Evolutionary conservation across 2,888 invertebrate genomes (phyloP), one percentile per base, ranked within the genome.

Genomic region (Meteorus cinctellus): DNA sequence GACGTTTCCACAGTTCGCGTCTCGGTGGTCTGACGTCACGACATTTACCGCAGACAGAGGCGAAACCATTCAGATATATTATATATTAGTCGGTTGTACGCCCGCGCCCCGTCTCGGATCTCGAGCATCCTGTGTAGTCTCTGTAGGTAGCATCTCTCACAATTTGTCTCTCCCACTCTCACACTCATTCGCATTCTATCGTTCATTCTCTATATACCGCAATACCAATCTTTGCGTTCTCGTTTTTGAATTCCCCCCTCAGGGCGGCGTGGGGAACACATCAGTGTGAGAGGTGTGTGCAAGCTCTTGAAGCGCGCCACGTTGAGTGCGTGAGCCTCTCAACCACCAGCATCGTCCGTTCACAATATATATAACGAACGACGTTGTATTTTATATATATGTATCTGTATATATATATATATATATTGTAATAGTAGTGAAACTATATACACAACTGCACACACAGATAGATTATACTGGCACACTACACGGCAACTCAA

Each of bases 1-100:
- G 62, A 62, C 62, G 62, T 62, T 31, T n/a, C 19, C 55, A 19
- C 19, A 24, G 62, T 8, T 41, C 12, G 45, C 4, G 24, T 19
- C 24, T 67, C 68, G 27, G 68, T 68, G 68, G 51, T 69, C 68
- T 69, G 68, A 51, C 55, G 51, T 51, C 68, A 65, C 63, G 48
- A 48, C n/a, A 65, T 65, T 65, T 31, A 31, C 31, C n/a, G 48
- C 48, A 48, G n/a, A 48, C 16, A 48, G 68, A 31, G 29, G 48
- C 29, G 6, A 29, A 31, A 31, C 51, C 68, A 69, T 69, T 69
- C 31, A 69, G 29, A 55, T 69, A 48, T 48, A 48, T 48, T 48
- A 48, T 48, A 41, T 48, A 69, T 69, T 69, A 51, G 68, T 69
- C 68, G 51, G 51, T 31, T 69, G 51, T 29, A 29, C 34, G 16